Percentiles rank a stretch among this genome's conserved stretches.
Evolutionary conservation across 1,140 invertebrate genomes (phyloP).

Genomic region (Notospermus geniculatus): DNA sequence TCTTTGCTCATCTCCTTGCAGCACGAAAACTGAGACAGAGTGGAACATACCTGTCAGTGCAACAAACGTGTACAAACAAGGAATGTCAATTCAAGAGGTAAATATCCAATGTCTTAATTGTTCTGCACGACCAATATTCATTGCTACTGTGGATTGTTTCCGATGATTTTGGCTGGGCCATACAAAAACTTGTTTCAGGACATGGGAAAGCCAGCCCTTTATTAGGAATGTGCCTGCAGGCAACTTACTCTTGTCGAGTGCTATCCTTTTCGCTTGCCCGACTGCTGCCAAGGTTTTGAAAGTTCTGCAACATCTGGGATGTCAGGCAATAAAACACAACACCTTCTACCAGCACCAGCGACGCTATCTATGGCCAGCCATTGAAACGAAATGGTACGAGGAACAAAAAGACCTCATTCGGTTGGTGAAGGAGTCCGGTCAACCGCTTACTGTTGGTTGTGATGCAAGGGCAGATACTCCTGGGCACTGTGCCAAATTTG

Average conservation of each 20-base stretch:
- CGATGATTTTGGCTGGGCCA: too few species aligned
- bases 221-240: not conserved
- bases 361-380: constrained; percentile 6
- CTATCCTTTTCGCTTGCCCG: not conserved
- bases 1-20: not conserved
- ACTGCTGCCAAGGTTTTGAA: constrained; percentile 8
- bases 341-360: constrained; percentile 5
- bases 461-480: too few species aligned
- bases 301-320: not conserved
- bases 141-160: too few species aligned
- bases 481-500: too few species aligned
- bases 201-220: constrained; percentile 4
- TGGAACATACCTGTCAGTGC: too few species aligned
- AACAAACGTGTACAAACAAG: not conserved
- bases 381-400: not conserved
- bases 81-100: constrained; percentile 3
- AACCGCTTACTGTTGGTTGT: too few species aligned
- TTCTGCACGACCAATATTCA: not conserved
- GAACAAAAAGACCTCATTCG: not conserved
- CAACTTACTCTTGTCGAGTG: not conserved
- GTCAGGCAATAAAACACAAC: not conserved
- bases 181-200: not conserved
- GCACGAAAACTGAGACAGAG: not conserved
- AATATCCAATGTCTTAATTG: not conserved
- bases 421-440: too few species aligned